Percentiles rank a stretch among this genome's conserved stretches.
These are phyloP conservation scores for Aporrectodea caliginosa DNA, from an alignment of 1,140 invertebrate species.

Conservation along the genomic window DNA sequence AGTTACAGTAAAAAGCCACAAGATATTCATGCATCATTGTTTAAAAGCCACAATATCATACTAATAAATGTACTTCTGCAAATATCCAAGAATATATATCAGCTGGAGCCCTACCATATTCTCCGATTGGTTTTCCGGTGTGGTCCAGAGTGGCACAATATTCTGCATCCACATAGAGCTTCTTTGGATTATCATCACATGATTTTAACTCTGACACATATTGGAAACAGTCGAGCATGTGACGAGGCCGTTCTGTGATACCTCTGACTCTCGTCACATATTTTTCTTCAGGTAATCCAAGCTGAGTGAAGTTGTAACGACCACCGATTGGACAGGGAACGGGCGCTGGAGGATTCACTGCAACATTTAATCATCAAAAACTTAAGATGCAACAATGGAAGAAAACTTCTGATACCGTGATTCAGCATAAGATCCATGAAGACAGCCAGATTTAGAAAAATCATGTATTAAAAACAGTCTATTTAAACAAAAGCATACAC, in stretches of 20 bases:
- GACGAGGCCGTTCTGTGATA: conserved; percentile 84
- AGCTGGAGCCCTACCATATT: too few species aligned
- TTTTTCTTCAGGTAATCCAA: conserved; percentile 66
- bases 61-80: too few species aligned
- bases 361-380: conserved; percentile 36
- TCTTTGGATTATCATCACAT: conserved; percentile 82
- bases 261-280: conserved; percentile 92
- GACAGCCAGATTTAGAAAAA: too few species aligned
- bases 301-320: conserved; percentile 90
- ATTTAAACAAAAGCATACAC: not conserved
- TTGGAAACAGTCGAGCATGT: conserved; percentile 86
- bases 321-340: conserved; percentile 92
- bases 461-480: too few species aligned
- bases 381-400: too few species aligned
- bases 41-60: too few species aligned
- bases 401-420: conserved; percentile 15
- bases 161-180: conserved; percentile 86
- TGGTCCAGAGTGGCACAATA: conserved; percentile 95
- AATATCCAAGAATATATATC: too few species aligned
- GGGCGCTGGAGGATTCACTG: conserved; percentile 83
- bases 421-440: not conserved
- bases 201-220: conserved; percentile 83
- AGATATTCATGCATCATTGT: too few species aligned
- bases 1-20: too few species aligned
- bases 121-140: conserved; percentile 77